phyloP scores from a whole-genome alignment of 2,888 invertebrate genomes.

The Temnothorax ravouxi region DNA sequence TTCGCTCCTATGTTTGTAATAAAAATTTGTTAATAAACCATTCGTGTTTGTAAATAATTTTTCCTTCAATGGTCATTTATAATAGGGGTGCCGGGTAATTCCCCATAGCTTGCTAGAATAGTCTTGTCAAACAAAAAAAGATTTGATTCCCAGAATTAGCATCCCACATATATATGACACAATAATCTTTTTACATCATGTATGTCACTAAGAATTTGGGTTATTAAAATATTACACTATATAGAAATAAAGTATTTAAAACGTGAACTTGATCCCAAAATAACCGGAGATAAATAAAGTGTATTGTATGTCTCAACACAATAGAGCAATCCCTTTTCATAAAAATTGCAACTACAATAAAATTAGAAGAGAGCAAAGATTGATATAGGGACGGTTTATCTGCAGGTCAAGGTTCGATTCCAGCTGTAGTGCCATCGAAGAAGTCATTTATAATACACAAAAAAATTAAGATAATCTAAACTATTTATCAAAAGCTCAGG shows the following conservation, averaged over 20 bases:
- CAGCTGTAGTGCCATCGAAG: background rate
- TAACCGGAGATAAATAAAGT: background rate
- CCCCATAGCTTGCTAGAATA: background rate
- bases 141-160: background rate
- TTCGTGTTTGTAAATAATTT: conserved; percentile 4
- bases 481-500: background rate
- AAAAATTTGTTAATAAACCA: conserved; percentile 12
- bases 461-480: background rate
- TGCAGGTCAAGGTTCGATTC: background rate
- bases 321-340: background rate
- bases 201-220: background rate
- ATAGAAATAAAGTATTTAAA: background rate
- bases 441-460: background rate
- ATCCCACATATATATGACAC: background rate
- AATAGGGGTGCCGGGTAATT: background rate
- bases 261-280: background rate
- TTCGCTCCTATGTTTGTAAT: background rate
- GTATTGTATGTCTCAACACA: too few relatives aligned
- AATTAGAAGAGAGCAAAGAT: background rate
- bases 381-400: background rate
- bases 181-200: too few relatives aligned
- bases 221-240: background rate
- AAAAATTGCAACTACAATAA: background rate
- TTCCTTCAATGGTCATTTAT: background rate
- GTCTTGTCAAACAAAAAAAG: background rate